Evolutionary conservation across 2,888 invertebrate genomes (phyloP).

Genomic region (Sarcophaga carnaria): DNA sequence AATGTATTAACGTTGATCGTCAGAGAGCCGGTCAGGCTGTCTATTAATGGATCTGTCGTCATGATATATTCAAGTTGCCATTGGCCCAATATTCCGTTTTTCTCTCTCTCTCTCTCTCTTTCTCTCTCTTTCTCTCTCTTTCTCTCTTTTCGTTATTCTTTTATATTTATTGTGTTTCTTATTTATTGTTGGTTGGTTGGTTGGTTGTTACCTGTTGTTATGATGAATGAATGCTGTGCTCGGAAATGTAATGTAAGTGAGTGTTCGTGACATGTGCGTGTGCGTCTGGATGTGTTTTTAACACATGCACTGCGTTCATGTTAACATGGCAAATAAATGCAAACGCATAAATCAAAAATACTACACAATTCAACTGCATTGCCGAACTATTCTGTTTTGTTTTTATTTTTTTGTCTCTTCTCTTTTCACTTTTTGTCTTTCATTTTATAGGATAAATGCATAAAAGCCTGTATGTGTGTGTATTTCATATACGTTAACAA

Average conservation of each 20-base stretch:
- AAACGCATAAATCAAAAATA: conserved; percentile 66
- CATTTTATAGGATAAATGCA: neutral
- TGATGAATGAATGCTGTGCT: conserved; percentile 9
- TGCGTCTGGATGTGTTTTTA: conserved; percentile 24
- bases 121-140: neutral
- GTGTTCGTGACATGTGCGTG: neutral
- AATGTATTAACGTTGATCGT: neutral
- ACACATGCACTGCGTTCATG: conserved; percentile 63
- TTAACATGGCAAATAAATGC: conserved; percentile 65
- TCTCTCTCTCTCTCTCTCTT: neutral
- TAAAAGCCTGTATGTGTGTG: neutral
- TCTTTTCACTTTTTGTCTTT: neutral
- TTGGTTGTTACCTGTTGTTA: conserved; percentile 32
- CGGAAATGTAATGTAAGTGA: neutral
- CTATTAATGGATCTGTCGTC: neutral
- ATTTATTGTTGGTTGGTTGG: conserved; percentile 8
- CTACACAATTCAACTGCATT: conserved; percentile 18
- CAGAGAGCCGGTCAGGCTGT: neutral
- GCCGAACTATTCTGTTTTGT: neutral
- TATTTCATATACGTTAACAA: no score
- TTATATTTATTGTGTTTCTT: neutral
- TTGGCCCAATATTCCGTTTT: neutral
- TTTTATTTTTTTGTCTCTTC: neutral
- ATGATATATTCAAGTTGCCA: neutral
- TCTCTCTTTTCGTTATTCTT: neutral